Evolutionary conservation across 2,888 invertebrate species (phyloP), one percentile per base, ranked within the genome.

Genomic region (Pasiphila rectangulata): DNA sequence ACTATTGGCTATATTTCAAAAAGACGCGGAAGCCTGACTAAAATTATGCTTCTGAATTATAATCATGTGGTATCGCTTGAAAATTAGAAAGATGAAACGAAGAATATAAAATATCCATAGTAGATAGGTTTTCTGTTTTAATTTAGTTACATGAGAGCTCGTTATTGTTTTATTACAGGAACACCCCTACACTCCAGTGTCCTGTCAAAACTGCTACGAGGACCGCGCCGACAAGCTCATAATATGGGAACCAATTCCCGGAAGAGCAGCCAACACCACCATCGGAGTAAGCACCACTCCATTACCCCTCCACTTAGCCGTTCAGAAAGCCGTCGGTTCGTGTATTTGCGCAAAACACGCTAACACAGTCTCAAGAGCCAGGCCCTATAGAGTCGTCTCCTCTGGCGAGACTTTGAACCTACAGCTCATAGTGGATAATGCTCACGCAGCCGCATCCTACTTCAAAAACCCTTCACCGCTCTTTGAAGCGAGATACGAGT

Each of bases 401-500:
- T 92, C 93, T 7, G 95, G 95, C 1, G 96, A 96, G 70, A 93
- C 93, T 42, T 86, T 96, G 39, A 95, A 95, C 63, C 90, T 96
- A 7, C 94, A 95, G 67, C 89, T 97, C 58, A 92, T 95, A 25
- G 93, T 97, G 0, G 96, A 96, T 65, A 94, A 94, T 7, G 93
- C 94, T 7, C 95, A 96, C 66, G 95, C 96, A 2, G 95, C 96
- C 0, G 91, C 94, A 0, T 96, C 94, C 40, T 96, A 96, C 76
- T 97, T 96, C 82, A 96, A 96, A 74, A 95, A 96, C 66, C 91
- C 94, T 1, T 91, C 92, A 21, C 94, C 96, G 0, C 87, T 97
- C 2, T 96, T 97, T 69, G 94, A 96, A 75, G 97, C 96, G 0
- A 91, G 92, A 3, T 97, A 95, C 72, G 95, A 96, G 72, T 97